phyloP scores from a whole-genome alignment of 2,797 vertebrate species.

The Avahi laniger region DNA sequence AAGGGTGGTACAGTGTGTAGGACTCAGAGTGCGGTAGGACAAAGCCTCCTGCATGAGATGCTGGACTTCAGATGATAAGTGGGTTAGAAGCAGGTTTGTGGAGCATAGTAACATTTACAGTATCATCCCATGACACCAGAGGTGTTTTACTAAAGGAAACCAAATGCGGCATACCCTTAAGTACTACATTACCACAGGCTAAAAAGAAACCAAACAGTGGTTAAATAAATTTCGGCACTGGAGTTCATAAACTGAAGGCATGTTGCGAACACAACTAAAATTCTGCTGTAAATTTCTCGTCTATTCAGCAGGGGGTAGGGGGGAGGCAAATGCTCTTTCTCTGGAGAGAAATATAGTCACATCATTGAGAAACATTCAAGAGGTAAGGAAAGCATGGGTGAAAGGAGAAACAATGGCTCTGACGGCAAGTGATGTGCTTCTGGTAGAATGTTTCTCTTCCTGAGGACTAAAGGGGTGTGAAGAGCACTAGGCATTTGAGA shows the following conservation, averaged over 20 bases:
- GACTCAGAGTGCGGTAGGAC: background rate
- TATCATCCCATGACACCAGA: conserved; percentile 30
- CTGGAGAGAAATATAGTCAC: background rate
- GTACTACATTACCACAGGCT: conserved; percentile 20
- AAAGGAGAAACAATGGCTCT: conserved; percentile 15
- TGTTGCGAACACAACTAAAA: conserved; percentile 36
- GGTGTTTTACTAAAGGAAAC: conserved; percentile 47
- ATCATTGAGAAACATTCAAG: conserved; percentile 4
- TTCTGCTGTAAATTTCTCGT: conserved; percentile 36
- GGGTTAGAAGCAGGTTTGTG: conserved; percentile 49
- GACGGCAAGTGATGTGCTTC: background rate
- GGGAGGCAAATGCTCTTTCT: conserved; percentile 1
- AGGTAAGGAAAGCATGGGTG: background rate
- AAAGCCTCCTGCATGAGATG: conserved; percentile 21
- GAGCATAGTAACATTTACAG: conserved; percentile 18
- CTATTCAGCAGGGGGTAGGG: background rate
- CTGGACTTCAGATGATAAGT: conserved; percentile 19
- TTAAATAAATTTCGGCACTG: conserved; percentile 44
- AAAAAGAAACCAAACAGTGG: conserved; percentile 38
- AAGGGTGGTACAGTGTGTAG: background rate
- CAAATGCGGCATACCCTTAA: conserved; percentile 18
- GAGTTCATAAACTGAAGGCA: conserved; percentile 42
- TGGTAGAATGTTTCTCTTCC: background rate
- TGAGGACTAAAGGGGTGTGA: background rate
- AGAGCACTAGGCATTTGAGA: background rate